Percentiles rank a stretch among this genome's conserved stretches.
phyloP scores from a whole-genome alignment of 2,888 invertebrate species.

The Baccha elongata region DNA sequence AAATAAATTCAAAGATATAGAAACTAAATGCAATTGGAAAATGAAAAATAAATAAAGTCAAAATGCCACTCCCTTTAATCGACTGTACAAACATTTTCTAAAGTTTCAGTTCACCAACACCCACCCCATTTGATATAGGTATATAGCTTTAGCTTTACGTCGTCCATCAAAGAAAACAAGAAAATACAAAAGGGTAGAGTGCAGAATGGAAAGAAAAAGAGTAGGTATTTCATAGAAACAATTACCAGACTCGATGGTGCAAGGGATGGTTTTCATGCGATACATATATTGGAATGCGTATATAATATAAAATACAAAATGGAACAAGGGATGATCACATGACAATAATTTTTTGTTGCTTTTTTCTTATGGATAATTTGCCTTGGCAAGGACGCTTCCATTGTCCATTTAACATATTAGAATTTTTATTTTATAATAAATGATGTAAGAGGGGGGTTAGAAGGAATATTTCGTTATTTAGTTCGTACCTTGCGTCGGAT shows the following conservation, averaged over 20 bases:
- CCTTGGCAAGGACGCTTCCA: too few relatives aligned
- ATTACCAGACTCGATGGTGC: not conserved
- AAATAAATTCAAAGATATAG: not conserved
- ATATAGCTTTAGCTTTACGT: slow-evolving; percentile 22
- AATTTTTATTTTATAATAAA: too few relatives aligned
- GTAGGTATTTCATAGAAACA: not conserved
- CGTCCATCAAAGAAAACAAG: not conserved
- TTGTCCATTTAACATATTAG: too few relatives aligned
- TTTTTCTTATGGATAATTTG: too few relatives aligned
- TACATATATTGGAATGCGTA: not conserved
- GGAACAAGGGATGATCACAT: slow-evolving; percentile 8
- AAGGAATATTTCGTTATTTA: too few relatives aligned
- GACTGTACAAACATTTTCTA: slow-evolving; percentile 8
- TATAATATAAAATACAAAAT: slow-evolving; percentile 23
- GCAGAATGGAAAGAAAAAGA: slow-evolving; percentile 11
- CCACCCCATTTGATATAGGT: not conserved
- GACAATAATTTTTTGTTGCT: too few relatives aligned
- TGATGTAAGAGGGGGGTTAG: too few relatives aligned
- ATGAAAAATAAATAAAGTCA: not conserved
- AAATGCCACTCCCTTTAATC: slow-evolving; percentile 51
- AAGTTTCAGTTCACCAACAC: slow-evolving; percentile 15
- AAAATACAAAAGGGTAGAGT: slow-evolving; percentile 1
- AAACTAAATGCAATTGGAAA: not conserved
- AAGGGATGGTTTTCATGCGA: slow-evolving; percentile 25
- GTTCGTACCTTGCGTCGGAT: too few relatives aligned